A percentile compares a stretch with the other conserved stretches of the same genome.
Conservation (phyloP, 2,888 invertebrate genomes). For the Sturmia bella region DNA sequence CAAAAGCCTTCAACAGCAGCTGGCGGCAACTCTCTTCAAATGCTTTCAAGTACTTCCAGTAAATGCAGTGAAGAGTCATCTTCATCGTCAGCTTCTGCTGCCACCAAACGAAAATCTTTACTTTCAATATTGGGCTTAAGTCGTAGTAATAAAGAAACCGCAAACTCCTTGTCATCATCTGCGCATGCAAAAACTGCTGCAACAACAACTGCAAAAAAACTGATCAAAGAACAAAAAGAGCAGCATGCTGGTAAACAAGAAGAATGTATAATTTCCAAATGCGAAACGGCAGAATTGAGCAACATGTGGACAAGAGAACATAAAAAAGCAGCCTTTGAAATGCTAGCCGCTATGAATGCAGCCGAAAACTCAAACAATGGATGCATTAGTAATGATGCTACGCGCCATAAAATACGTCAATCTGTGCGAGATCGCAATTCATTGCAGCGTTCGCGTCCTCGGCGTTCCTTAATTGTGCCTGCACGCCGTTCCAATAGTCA, state of each 20-base stretch:
- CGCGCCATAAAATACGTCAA: conserved; percentile 76
- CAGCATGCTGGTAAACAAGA: not conserved
- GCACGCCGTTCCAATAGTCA: conserved; percentile 33
- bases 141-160: conserved; percentile 72
- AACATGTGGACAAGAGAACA: conserved; percentile 80
- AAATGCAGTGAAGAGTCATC: conserved; percentile 76
- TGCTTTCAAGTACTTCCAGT: conserved; percentile 77
- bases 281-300: conserved; percentile 72
- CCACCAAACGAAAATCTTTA: conserved; percentile 77
- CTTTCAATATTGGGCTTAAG: conserved; percentile 77
- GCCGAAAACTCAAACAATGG: conserved; percentile 58
- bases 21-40: conserved; percentile 47
- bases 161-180: conserved; percentile 26
- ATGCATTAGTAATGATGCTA: conserved; percentile 34
- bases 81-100: conserved; percentile 32
- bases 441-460: conserved; percentile 75
- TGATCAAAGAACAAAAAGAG: conserved; percentile 25
- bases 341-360: conserved; percentile 81
- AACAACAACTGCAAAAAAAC: not conserved
- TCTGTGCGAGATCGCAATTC: conserved; percentile 77
- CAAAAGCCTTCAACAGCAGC: conserved; percentile 33
- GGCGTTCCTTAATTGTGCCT: conserved; percentile 74
- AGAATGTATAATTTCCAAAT: conserved; percentile 64
- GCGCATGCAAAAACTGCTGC: conserved; percentile 22
- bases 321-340: conserved; percentile 80